Conservation (phyloP, 2,888 invertebrate genomes). For the Unio pictorum region DNA sequence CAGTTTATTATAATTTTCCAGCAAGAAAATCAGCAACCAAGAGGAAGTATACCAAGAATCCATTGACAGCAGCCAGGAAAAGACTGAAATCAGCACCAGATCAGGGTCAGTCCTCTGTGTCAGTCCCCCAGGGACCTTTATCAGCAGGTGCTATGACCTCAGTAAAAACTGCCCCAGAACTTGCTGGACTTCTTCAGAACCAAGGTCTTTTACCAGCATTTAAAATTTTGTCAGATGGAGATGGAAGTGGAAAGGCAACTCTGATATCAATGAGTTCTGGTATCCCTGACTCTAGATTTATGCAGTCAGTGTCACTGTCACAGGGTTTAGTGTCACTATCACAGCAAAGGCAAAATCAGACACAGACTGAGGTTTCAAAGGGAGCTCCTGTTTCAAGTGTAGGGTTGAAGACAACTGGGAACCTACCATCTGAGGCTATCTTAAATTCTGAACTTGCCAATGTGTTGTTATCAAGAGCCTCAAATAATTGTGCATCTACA, state of each 20-base stretch:
- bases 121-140: neutral
- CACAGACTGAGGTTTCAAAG: too few relatives aligned
- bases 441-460: too few relatives aligned
- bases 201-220: conserved; percentile 23
- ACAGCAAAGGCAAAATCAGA: too few relatives aligned
- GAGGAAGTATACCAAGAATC: conserved; percentile 32
- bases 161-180: conserved; percentile 32
- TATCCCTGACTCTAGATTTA: neutral
- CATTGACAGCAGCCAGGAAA: conserved; percentile 32
- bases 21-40: conserved; percentile 29
- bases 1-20: conserved; percentile 4
- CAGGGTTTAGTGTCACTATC: too few relatives aligned
- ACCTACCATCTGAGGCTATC: too few relatives aligned
- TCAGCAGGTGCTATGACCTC: conserved; percentile 1
- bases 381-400: too few relatives aligned
- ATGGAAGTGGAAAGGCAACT: conserved; percentile 13
- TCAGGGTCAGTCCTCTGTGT: neutral
- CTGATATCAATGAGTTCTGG: neutral
- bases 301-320: too few relatives aligned
- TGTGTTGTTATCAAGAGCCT: too few relatives aligned
- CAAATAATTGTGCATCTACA: neutral
- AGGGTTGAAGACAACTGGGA: too few relatives aligned
- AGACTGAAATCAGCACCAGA: conserved; percentile 31
- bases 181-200: conserved; percentile 39
- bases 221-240: conserved; percentile 16